These are phyloP conservation scores for Diprion similis DNA, from an alignment of 1,140 invertebrate genomes.

Conservation along the genomic window DNA sequence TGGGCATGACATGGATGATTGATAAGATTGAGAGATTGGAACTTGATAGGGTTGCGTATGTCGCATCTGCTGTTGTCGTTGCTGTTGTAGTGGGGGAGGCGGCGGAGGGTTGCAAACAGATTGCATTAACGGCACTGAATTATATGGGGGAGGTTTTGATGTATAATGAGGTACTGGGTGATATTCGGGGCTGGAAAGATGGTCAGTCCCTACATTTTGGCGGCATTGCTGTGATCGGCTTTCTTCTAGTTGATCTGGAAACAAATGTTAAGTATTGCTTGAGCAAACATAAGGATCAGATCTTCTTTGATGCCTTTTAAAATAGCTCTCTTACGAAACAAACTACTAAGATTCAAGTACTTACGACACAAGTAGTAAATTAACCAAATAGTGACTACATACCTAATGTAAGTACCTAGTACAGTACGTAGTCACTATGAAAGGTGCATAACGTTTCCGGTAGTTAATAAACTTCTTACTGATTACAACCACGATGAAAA, in stretches of 20 bases:
- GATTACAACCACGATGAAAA: too few relatives aligned
- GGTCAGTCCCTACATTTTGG: slow-evolving; percentile 43
- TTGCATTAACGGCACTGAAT: slow-evolving; percentile 48
- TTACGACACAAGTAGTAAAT: too few relatives aligned
- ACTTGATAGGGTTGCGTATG: slow-evolving; percentile 47
- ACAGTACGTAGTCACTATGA: too few relatives aligned
- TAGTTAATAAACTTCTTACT: too few relatives aligned
- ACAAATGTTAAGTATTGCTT: neutral
- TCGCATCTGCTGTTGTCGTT: slow-evolving; percentile 38
- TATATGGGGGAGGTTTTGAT: slow-evolving; percentile 46
- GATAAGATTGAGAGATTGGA: slow-evolving; percentile 49
- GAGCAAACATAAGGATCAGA: too few relatives aligned
- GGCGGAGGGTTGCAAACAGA: slow-evolving; percentile 54
- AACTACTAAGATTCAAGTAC: too few relatives aligned
- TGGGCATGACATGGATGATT: slow-evolving; percentile 45
- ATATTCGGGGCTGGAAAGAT: slow-evolving; percentile 44
- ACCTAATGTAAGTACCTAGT: too few relatives aligned
- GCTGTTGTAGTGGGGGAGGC: slow-evolving; percentile 38
- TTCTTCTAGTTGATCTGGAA: slow-evolving; percentile 42
- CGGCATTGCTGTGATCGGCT: slow-evolving; percentile 35
- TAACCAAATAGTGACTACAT: too few relatives aligned
- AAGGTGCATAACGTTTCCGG: too few relatives aligned
- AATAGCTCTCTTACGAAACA: too few relatives aligned
- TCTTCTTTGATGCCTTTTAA: too few relatives aligned
- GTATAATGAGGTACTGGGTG: slow-evolving; percentile 46